Evolutionary conservation across 2,113 vertebrate species (phyloP).

Genomic region (Callionymus lyra): DNA sequence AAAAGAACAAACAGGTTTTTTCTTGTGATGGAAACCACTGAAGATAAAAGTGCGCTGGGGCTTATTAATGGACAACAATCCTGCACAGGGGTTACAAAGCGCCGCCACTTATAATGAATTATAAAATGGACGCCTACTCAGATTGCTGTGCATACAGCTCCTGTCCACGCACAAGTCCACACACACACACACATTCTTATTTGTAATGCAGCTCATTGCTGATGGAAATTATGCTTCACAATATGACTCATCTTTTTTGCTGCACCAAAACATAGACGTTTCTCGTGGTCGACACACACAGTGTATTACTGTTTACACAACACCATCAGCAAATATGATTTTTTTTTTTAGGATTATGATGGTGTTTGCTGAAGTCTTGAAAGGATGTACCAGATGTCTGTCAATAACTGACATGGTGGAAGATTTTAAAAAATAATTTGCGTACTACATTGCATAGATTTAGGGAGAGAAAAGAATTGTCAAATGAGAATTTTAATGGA

Average conservation of each 20-base stretch:
- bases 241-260: slow-evolving; percentile 10
- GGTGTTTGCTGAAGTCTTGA: neutral
- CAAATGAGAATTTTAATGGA: no score
- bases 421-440: no score
- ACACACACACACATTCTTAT: slow-evolving; percentile 2
- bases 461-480: no score
- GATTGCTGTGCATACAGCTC: neutral
- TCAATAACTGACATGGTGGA: slow-evolving; percentile 3
- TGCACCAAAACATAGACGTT: neutral
- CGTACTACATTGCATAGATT: no score
- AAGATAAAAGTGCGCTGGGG: neutral
- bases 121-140: slow-evolving; percentile 6
- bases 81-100: slow-evolving; percentile 2
- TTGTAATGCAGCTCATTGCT: slow-evolving; percentile 2
- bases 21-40: neutral
- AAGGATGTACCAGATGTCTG: neutral
- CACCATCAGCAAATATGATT: no score
- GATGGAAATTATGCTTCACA: slow-evolving; percentile 1
- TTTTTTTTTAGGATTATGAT: neutral
- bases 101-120: slow-evolving; percentile 7
- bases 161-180: neutral
- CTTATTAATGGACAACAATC: neutral
- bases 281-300: neutral
- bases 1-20: neutral
- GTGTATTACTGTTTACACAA: no score